A percentile compares a stretch with the other conserved stretches of the same genome.
These are phyloP conservation scores for Archips xylosteana DNA, from an alignment of 2,888 invertebrate species.

Conservation along the genomic window DNA sequence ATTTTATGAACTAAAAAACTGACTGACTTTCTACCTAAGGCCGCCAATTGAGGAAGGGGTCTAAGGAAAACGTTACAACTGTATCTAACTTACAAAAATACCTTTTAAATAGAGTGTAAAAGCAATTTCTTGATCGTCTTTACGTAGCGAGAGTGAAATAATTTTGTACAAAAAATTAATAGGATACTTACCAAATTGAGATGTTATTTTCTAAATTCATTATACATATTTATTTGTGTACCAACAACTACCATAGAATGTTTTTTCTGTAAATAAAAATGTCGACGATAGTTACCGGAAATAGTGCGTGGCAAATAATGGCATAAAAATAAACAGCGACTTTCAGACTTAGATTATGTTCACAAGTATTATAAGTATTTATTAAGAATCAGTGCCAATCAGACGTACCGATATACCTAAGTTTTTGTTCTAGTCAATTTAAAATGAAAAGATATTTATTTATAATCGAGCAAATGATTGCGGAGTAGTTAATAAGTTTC, in stretches of 20 bases:
- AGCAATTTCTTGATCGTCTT: background rate
- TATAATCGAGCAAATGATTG: constrained; percentile 7
- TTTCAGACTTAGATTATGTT: background rate
- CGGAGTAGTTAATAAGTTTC: constrained; percentile 10
- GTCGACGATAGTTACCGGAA: constrained; percentile 1
- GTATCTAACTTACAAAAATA: no score
- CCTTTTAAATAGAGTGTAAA: no score
- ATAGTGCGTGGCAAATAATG: background rate
- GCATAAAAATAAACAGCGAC: constrained; percentile 2
- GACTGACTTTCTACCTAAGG: background rate
- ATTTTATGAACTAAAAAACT: background rate
- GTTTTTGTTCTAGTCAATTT: constrained; percentile 25
- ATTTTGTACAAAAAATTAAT: background rate
- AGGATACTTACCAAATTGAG: background rate
- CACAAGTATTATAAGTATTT: background rate
- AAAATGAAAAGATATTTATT: constrained; percentile 20
- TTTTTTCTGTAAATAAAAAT: background rate
- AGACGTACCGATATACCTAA: background rate
- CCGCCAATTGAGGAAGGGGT: no score
- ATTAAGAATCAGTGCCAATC: constrained; percentile 23
- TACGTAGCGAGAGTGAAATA: background rate
- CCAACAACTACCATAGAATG: background rate
- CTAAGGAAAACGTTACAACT: background rate
- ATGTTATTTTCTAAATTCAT: background rate
- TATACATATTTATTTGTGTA: background rate